Evolutionary conservation across 35 echinoderm and acorn worm genomes (phyloP).

Genomic region (Patiria miniata): DNA sequence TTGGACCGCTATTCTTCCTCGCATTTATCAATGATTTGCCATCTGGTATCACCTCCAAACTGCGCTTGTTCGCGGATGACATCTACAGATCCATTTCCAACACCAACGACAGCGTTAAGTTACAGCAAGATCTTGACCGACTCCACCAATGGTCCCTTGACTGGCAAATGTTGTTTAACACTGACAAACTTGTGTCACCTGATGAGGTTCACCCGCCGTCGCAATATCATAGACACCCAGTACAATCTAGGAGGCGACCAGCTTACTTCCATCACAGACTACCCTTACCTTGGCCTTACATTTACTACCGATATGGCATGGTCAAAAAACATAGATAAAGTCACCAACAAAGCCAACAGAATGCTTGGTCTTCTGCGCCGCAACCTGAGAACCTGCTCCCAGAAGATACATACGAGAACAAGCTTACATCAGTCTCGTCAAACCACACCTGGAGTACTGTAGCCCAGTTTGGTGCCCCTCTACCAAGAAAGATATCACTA

Average conservation of each 20-base stretch:
- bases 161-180: slow-evolving; percentile 65
- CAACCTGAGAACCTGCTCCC: slow-evolving; percentile 14
- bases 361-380: slow-evolving; percentile 39
- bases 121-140: slow-evolving; percentile 60
- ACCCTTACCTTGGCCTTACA: slow-evolving; percentile 29
- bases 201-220: slow-evolving; percentile 19
- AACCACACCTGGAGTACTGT: slow-evolving; percentile 49
- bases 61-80: slow-evolving; percentile 65
- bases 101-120: slow-evolving; percentile 23
- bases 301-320: slow-evolving; percentile 27
- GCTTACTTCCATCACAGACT: neutral
- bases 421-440: slow-evolving; percentile 29
- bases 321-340: neutral
- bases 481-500: slow-evolving; percentile 15
- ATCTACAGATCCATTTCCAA: slow-evolving; percentile 38
- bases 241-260: neutral
- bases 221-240: neutral
- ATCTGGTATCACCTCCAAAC: neutral
- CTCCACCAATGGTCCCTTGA: slow-evolving; percentile 42
- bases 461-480: slow-evolving; percentile 43
- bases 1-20: slow-evolving; percentile 65
- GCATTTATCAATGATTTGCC: slow-evolving; percentile 14
- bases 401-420: slow-evolving; percentile 25
- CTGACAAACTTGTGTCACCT: slow-evolving; percentile 34
- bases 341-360: slow-evolving; percentile 31